These are phyloP conservation scores for Calliphora vomitoria DNA, from an alignment of 2,888 invertebrate species.

Conservation along the genomic window DNA sequence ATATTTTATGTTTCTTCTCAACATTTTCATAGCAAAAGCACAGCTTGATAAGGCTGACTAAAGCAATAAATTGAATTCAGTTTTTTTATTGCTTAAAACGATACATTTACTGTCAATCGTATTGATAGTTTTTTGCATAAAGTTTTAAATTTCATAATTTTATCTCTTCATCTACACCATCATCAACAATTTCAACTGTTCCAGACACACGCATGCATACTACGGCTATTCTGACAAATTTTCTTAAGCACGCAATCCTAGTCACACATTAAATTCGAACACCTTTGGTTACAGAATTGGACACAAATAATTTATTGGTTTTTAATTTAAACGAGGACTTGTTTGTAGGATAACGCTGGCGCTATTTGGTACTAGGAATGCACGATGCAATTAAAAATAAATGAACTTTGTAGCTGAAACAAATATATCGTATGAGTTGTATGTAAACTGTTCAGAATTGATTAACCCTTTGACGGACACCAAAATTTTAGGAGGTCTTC, in stretches of 20 bases:
- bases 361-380: too few relatives aligned
- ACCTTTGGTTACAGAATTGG: slow-evolving; percentile 13
- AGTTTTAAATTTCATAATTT: slow-evolving; percentile 66
- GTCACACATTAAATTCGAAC: slow-evolving; percentile 42
- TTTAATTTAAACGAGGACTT: background rate
- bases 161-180: slow-evolving; percentile 64
- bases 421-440: too few relatives aligned
- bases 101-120: slow-evolving; percentile 25
- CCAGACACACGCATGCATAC: slow-evolving; percentile 42
- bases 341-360: background rate
- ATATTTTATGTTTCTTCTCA: background rate
- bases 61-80: slow-evolving; percentile 35
- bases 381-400: too few relatives aligned
- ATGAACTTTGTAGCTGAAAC: too few relatives aligned
- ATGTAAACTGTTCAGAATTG: too few relatives aligned
- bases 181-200: slow-evolving; percentile 46
- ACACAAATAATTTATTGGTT: slow-evolving; percentile 11
- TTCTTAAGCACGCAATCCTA: slow-evolving; percentile 55
- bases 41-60: slow-evolving; percentile 47
- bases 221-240: slow-evolving; percentile 46
- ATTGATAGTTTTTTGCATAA: slow-evolving; percentile 37
- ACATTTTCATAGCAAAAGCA: background rate
- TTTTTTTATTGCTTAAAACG: slow-evolving; percentile 45
- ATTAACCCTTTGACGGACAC: too few relatives aligned
- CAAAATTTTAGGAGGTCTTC: too few relatives aligned